A percentile compares a stretch with the other conserved stretches of the same genome.
Conservation (phyloP, 1,140 invertebrate species). For the Euglossa dilemma region DNA sequence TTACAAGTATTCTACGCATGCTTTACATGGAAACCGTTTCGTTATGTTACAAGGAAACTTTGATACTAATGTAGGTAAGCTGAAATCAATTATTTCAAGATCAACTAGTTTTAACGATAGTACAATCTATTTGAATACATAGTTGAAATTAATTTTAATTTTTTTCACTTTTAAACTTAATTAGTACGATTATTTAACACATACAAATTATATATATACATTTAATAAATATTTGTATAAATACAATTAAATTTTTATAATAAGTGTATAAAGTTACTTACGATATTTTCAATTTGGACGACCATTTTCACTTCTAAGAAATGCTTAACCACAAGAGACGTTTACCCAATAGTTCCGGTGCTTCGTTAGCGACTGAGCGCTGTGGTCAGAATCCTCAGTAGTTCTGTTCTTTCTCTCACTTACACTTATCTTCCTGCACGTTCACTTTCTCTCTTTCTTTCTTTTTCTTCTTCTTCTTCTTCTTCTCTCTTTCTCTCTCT, state of each 20-base stretch:
- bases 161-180: constrained; percentile 14
- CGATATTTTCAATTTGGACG: constrained; percentile 30
- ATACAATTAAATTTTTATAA: neutral
- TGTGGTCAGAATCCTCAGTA: constrained; percentile 25
- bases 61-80: too few relatives aligned
- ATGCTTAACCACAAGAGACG: neutral
- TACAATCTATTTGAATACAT: neutral
- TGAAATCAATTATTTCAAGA: constrained; percentile 40
- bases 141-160: neutral
- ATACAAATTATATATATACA: neutral
- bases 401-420: constrained; percentile 2
- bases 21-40: neutral
- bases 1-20: neutral
- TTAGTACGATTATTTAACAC: constrained; percentile 13
- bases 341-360: neutral
- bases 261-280: constrained; percentile 37
- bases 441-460: constrained; percentile 5
- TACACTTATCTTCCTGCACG: neutral
- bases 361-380: constrained; percentile 37
- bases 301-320: constrained; percentile 39
- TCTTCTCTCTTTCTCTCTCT: neutral
- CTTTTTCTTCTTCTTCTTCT: neutral
- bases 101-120: constrained; percentile 6
- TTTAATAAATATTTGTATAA: neutral
- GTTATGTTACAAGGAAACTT: neutral